A percentile compares a stretch with the other conserved stretches of the same genome.
phyloP scores from a whole-genome alignment of 2,888 invertebrate species.

The Hyposoter didymator region DNA sequence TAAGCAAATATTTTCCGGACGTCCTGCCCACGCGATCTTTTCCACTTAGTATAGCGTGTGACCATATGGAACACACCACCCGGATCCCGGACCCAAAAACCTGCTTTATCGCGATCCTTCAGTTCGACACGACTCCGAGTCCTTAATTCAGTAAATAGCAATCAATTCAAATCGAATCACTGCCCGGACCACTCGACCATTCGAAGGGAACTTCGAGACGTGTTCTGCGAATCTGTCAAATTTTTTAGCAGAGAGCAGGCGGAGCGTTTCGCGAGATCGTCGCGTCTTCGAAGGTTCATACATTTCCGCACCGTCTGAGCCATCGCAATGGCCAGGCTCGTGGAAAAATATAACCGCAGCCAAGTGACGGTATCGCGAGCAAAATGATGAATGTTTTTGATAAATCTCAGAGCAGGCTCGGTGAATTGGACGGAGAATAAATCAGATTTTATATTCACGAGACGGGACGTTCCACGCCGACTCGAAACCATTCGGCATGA shows the following conservation, averaged over 20 bases:
- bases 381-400: slow-evolving; percentile 1
- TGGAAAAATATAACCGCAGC: too few species aligned
- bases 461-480: neutral
- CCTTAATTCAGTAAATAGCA: neutral
- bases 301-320: too few species aligned
- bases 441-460: slow-evolving; percentile 2
- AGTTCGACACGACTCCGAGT: neutral
- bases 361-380: neutral
- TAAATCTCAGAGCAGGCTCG: neutral
- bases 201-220: neutral
- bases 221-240: too few species aligned
- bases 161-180: neutral
- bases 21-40: neutral
- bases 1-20: slow-evolving; percentile 15
- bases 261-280: too few species aligned
- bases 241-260: too few species aligned
- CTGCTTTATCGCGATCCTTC: neutral
- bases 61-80: neutral
- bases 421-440: neutral
- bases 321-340: too few species aligned
- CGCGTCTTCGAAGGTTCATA: too few species aligned
- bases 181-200: neutral
- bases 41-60: neutral
- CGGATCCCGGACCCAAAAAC: neutral
- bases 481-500: neutral